Evolutionary conservation across 2,113 vertebrate species (phyloP).

Genomic region (Stictonetta naevosa): DNA sequence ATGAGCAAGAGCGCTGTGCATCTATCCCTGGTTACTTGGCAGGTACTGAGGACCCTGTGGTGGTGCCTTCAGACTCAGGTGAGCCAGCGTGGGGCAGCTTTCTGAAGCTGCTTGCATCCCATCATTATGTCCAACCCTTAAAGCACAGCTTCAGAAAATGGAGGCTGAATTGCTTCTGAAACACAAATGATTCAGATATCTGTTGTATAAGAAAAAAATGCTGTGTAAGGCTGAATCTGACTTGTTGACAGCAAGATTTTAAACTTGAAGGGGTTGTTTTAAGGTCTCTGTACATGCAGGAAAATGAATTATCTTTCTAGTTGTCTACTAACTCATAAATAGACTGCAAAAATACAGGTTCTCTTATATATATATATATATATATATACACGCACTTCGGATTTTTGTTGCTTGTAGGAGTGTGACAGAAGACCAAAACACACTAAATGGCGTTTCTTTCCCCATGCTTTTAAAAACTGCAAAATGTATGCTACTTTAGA

Average conservation of each 20-base stretch:
- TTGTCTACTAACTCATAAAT: neutral
- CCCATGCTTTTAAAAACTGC: neutral
- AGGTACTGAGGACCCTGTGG: neutral
- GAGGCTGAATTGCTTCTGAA: neutral
- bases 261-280: neutral
- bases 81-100: neutral
- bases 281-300: neutral
- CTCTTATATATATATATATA: neutral
- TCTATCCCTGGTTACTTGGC: neutral
- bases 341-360: neutral
- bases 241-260: neutral
- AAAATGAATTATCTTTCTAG: neutral
- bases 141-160: neutral
- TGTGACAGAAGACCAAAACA: neutral
- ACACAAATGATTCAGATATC: neutral
- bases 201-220: neutral
- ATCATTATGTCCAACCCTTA: neutral
- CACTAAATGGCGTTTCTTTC: neutral
- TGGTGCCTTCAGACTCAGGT: neutral
- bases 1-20: neutral
- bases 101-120: neutral
- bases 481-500: neutral
- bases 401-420: neutral
- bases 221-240: neutral
- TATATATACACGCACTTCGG: neutral